Evolutionary conservation across 2,797 vertebrate species (phyloP), one percentile per base, ranked within the genome.

Genomic region (Chelidonichthys spinosus): DNA sequence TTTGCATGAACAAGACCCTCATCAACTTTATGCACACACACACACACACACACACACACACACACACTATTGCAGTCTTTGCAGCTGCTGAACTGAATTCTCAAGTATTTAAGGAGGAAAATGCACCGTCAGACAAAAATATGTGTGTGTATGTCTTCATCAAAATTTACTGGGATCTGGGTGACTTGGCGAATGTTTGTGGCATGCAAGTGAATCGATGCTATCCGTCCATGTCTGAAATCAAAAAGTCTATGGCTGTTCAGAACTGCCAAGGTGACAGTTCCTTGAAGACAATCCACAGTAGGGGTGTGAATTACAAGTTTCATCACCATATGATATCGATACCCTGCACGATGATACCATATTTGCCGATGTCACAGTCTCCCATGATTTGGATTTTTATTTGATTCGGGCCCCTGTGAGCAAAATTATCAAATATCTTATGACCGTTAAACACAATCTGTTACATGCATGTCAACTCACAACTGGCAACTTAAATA

Each of bases 1-100:
- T 81, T 73, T 56, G 52, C 50, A 55, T 66, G 58, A 89, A 69
- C 50, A 50, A 56, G 67, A 69, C 54, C 44, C 72, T 78, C 72
- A 83, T 85, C 84, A 74, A 44, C 62, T 13, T 11, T 17, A 50
- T 47, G 80, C 63, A 42, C 17, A 58, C 42, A 55, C 59, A 53
- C 62, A 36, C 50, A 52, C 47, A 43, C 18, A 40, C 49, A 53
- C 49, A 55, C 50, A 44, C 25, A 58, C 42, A 52, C 54, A 74
- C 40, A 54, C 49, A 67, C 37, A 18, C n/a, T 11, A 17, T 47
- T 47, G 46, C 4, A 7, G 1, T n/a, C 46, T 47, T 47, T n/a
- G 17, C n/a, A 7, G 44, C 44, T 7, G 4, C 4, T 46, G 2
- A 46, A 46, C 44, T 46, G 5, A 46, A 47, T 46, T 46, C 5